Base-by-base conservation (phyloP, 2,797 vertebrate species). In the Propithecus deckenii region DNA sequence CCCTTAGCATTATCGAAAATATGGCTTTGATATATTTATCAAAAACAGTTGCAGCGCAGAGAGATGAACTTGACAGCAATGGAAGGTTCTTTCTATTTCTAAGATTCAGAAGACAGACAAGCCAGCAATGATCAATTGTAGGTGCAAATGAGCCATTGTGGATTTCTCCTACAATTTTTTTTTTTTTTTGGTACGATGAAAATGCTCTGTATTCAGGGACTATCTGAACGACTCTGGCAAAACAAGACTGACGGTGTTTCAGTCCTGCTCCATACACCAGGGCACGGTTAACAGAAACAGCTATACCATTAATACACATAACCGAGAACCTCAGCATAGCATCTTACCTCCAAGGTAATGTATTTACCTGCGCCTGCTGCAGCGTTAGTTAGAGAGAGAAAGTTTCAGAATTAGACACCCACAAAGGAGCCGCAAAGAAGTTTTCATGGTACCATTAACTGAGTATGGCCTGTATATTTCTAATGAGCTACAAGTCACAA, bases 291-390 rank as follows among this genome's bases (percentile, higher is more conserved):
- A 52, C 22, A n/a, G 76, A 23, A 55, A 41, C 2, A n/a, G 38
- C 22, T 3, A 15, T 2, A 30, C 50, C 52, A 55, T 22, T 55
- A 22, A 22, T 11, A 0, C 0, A 2, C 3, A 32, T 15, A 48
- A 23, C 25, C 38, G 25, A n/a, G 85, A 69, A 25, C 69, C 69
- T 46, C 18, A 0, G 63, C 63, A 0, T 0, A 20, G 20, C 11
- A 0, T 4, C 25, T 12, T 0, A 5, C 25, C 18, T 35, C 5
- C 4, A 17, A 48, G 52, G 17, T 0, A 4, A n/a, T 11, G 0
- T 5, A 18, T 15, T 74, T 71, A 32, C 48, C 12, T n/a, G 15
- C 3, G 8, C 52, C 38, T 7, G 5, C 30, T 3, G 74, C 63
- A 41, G 10, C 0, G 0, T 6, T 13, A 10, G 5, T 15, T 78